Conservation (phyloP, 2,888 invertebrate genomes). For the Antheraea assamensis region DNA sequence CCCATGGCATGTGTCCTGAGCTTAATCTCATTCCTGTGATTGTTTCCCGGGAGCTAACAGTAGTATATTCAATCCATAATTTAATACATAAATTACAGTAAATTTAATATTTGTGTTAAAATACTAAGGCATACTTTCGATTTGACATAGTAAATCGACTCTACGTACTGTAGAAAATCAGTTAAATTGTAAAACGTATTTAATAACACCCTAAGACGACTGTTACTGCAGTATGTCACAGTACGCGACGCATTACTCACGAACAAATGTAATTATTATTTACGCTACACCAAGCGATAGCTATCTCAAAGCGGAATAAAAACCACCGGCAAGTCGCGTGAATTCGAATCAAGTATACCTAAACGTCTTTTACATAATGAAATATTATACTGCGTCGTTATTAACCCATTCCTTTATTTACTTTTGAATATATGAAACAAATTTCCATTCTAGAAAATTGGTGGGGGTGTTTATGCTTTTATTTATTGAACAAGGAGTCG, state of each 20-base stretch:
- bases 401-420: neutral
- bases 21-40: no score
- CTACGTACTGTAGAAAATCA: neutral
- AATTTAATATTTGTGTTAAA: neutral
- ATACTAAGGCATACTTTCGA: neutral
- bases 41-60: no score
- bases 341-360: neutral
- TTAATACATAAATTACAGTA: neutral
- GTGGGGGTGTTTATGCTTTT: no score
- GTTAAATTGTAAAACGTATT: neutral
- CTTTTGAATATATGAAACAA: no score
- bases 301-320: slow-evolving; percentile 2
- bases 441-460: no score
- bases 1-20: no score
- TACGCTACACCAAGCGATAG: neutral
- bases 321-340: neutral
- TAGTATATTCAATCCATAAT: no score
- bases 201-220: neutral
- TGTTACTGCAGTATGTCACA: neutral
- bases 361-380: neutral
- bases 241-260: neutral
- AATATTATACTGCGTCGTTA: neutral
- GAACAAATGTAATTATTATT: slow-evolving; percentile 12
- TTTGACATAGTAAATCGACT: neutral
- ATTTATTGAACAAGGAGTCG: no score